phyloP scores from a whole-genome alignment of 2,113 vertebrate genomes.

The Saguinus imperator region DNA sequence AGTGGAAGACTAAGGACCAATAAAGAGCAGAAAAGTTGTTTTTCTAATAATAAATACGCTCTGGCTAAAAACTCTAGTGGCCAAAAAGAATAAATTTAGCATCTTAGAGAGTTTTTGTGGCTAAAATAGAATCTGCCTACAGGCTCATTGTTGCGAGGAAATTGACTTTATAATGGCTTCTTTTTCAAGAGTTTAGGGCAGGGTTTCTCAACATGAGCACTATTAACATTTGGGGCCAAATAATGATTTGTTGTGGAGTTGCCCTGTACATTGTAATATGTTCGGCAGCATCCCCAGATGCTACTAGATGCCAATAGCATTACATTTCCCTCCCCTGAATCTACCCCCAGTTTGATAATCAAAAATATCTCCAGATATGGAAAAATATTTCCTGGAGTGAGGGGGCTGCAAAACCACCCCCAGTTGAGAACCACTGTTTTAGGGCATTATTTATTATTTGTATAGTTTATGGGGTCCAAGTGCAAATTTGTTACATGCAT shows the following conservation, averaged over 20 bases:
- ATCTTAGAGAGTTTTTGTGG: not conserved
- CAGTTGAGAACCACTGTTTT: not conserved
- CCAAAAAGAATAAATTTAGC: not conserved
- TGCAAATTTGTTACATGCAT: not conserved
- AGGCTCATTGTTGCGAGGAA: not conserved
- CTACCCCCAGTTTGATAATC: not conserved
- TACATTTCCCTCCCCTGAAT: too few species aligned
- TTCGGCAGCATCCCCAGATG: not conserved
- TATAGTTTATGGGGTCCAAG: not conserved
- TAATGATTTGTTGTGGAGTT: not conserved
- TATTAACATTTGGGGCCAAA: not conserved
- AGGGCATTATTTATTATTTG: not conserved
- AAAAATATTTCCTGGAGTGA: not conserved
- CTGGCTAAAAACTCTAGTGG: not conserved
- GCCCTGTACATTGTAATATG: not conserved
- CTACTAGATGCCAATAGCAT: not conserved
- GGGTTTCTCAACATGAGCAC: not conserved
- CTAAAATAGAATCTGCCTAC: not conserved
- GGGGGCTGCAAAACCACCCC: not conserved
- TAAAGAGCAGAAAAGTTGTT: not conserved
- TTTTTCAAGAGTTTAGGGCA: not conserved
- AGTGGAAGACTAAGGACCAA: not conserved
- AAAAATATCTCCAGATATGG: not conserved
- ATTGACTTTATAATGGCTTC: not conserved
- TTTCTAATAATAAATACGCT: not conserved